phyloP scores from a whole-genome alignment of 2,113 vertebrate species.

The Callopanchax toddi region DNA sequence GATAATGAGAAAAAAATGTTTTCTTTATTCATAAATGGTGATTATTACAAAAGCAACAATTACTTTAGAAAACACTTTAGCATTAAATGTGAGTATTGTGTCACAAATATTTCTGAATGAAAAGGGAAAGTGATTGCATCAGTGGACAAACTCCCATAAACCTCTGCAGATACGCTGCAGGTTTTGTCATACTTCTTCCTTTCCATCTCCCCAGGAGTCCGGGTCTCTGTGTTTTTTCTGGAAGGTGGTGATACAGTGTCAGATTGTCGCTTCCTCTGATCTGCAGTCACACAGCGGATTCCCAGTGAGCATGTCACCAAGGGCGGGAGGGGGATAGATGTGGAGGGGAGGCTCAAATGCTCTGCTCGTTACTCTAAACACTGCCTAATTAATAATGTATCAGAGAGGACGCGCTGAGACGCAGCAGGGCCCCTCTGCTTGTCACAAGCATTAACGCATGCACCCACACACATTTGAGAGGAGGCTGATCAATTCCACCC shows the following conservation, averaged over 20 bases:
- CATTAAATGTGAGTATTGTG: too few relatives aligned
- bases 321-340: conserved; percentile 45
- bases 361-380: conserved; percentile 80
- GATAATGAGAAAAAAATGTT: too few relatives aligned
- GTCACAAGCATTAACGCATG: conserved; percentile 58
- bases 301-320: conserved; percentile 70
- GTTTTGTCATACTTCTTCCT: conserved; percentile 53
- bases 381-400: conserved; percentile 82
- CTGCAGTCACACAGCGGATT: conserved; percentile 69
- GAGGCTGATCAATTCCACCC: conserved; percentile 52
- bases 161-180: conserved; percentile 8
- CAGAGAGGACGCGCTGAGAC: conserved; percentile 71
- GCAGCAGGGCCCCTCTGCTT: conserved; percentile 66
- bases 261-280: conserved; percentile 69
- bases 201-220: conserved; percentile 46
- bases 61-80: too few relatives aligned
- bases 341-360: conserved; percentile 72
- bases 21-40: too few relatives aligned
- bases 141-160: conserved; percentile 22
- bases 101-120: not conserved
- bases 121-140: not conserved
- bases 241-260: conserved; percentile 65
- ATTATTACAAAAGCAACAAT: too few relatives aligned
- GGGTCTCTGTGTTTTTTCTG: conserved; percentile 44
- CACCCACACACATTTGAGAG: conserved; percentile 39